Base-by-base conservation (phyloP, 2,888 invertebrate genomes). In the Parnassius mnemosyne region DNA sequence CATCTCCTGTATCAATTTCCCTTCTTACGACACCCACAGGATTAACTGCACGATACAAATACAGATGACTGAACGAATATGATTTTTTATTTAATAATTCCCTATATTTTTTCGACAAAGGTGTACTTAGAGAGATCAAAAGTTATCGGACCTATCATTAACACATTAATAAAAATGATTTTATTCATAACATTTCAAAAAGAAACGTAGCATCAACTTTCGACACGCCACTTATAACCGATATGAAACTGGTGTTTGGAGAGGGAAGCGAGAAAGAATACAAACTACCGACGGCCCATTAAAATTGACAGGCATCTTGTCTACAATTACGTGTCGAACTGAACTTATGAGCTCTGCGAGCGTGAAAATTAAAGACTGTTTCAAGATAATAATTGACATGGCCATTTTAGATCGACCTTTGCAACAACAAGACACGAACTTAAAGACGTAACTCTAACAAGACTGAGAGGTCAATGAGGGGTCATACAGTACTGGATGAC, bases 261-360 rank as follows among this genome's bases (percentile, higher is more conserved):
- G 57, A 53, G 51, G 51, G 58, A 42, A 63, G 41, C 60, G 57
- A 63, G 61, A 64, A 65, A 66, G 60, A 68, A 65, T 51, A 53
- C 64, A 63, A 56, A 66, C 66, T 65, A 61, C 62, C 55, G 58
- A 53, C 53, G 63, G 64, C 69, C 76, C 75, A 77, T 77, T 77
- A 74, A 69, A 65, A 69, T 69, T 69, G 74, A 75, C 73, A 72
- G 70, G 61, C 65, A 69, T 66, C 68, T 47, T 20, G 65, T 69
- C 64, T 63, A 67, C 59, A 69, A 68, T 69, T 65, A 68, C 64
- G 58, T 46, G 49, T 13, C 42, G 57, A 53, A 54, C 57, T 11
- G 25, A 25, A 53, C 46, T 41, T 49, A 50, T 58, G 43, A 70
- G 69, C 67, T 68, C 61, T 68, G 65, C 61, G 62, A 62, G 66